These are phyloP conservation scores for Tetrapedia diversipes DNA, from an alignment of 2,888 invertebrate species.

Conservation along the genomic window DNA sequence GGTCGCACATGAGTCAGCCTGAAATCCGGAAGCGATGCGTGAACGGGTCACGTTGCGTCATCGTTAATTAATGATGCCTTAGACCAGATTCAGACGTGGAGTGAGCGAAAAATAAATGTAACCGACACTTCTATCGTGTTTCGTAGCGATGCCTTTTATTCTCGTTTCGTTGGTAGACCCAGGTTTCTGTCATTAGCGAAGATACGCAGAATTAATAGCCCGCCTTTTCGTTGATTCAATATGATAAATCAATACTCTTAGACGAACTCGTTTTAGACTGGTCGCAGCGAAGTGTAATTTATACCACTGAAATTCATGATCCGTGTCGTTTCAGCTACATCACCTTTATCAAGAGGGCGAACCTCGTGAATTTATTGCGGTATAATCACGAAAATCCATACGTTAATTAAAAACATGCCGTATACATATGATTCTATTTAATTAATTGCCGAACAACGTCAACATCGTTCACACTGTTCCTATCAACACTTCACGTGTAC, in stretches of 20 bases:
- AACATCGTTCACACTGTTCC: too few relatives aligned
- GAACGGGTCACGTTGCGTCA: slow-evolving; percentile 49
- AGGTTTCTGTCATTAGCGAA: slow-evolving; percentile 35
- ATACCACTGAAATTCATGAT: slow-evolving; percentile 26
- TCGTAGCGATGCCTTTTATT: background rate
- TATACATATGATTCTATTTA: too few relatives aligned
- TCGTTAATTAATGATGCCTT: slow-evolving; percentile 56
- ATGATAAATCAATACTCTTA: slow-evolving; percentile 48
- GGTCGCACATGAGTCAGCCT: slow-evolving; percentile 44
- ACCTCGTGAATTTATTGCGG: slow-evolving; percentile 21
- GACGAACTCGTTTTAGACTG: slow-evolving; percentile 14
- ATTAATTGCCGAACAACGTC: too few relatives aligned
- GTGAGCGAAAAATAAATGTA: slow-evolving; percentile 46
- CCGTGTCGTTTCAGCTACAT: background rate
- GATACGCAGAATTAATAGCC: slow-evolving; percentile 43
- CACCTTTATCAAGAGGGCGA: background rate
- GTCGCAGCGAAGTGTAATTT: slow-evolving; percentile 22
- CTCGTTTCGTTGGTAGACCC: slow-evolving; percentile 1
- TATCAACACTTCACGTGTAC: too few relatives aligned
- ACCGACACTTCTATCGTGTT: slow-evolving; percentile 39
- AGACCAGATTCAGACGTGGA: slow-evolving; percentile 39
- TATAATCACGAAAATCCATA: background rate
- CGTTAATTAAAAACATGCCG: background rate
- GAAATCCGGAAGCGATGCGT: slow-evolving; percentile 47
- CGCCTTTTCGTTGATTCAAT: slow-evolving; percentile 14